phyloP scores from a whole-genome alignment of 2,113 vertebrate genomes.

The Onychostruthus taczanowskii region DNA sequence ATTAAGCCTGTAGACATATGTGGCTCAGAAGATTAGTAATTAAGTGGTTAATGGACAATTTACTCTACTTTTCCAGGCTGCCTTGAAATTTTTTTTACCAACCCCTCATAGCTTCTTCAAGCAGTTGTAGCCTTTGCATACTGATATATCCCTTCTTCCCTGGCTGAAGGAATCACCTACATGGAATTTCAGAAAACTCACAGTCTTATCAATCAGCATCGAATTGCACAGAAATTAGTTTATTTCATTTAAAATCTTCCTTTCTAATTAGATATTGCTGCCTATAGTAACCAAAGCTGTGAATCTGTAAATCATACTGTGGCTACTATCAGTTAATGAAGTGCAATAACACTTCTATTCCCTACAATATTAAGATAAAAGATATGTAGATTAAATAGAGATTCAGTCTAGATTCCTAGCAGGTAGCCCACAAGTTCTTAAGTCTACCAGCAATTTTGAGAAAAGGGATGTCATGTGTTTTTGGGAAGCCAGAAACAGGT shows the following conservation, averaged over 20 bases:
- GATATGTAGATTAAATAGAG: background rate
- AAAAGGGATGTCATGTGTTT: background rate
- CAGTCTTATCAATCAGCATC: background rate
- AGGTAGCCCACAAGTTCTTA: background rate
- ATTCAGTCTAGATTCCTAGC: background rate
- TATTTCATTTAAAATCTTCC: background rate
- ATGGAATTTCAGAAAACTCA: background rate
- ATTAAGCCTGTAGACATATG: background rate
- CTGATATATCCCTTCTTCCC: background rate
- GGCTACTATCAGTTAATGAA: background rate
- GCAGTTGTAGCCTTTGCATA: background rate
- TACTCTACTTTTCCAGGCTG: background rate
- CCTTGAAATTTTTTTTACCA: background rate
- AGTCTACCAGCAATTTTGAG: background rate
- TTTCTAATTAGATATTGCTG: background rate
- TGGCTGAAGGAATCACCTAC: background rate
- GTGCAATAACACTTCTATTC: background rate
- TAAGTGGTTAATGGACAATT: background rate
- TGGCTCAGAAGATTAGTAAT: constrained; percentile 1
- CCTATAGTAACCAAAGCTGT: fast-evolving
- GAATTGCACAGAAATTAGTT: background rate
- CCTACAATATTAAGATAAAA: background rate
- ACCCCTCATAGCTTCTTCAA: background rate
- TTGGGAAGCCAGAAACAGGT: background rate
- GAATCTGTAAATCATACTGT: background rate